Conservation (phyloP, 2,113 vertebrate genomes). For the Coptodon bakossiorum region DNA sequence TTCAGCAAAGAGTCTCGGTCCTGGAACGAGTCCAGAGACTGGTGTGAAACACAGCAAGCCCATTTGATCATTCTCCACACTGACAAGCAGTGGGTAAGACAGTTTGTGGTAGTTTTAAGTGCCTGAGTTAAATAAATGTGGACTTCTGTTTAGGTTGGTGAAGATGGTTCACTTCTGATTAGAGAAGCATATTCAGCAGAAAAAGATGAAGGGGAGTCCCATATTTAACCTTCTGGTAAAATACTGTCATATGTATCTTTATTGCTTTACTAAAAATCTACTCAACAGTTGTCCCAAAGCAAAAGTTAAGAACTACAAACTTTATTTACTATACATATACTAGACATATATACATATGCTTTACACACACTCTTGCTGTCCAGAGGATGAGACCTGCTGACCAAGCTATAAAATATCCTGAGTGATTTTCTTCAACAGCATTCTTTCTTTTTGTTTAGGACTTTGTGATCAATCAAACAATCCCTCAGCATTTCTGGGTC, state of each 20-base stretch:
- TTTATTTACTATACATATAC: neutral
- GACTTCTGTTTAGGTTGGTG: neutral
- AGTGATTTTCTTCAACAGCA: neutral
- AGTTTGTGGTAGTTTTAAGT: neutral
- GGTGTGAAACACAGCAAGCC: conserved; percentile 26
- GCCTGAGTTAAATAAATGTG: neutral
- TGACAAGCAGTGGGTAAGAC: conserved; percentile 50
- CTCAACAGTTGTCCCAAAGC: neutral
- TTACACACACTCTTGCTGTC: neutral
- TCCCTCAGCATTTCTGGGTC: neutral
- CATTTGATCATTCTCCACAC: conserved; percentile 27
- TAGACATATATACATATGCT: too few species aligned
- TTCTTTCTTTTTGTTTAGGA: neutral
- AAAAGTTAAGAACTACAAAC: neutral
- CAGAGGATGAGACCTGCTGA: neutral
- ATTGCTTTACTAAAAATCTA: neutral
- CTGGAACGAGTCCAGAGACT: conserved; percentile 20
- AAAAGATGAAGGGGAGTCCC: neutral
- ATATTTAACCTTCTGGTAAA: neutral
- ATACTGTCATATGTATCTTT: neutral
- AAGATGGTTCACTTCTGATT: neutral
- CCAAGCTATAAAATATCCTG: neutral
- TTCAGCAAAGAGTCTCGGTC: neutral
- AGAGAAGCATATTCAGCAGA: neutral
- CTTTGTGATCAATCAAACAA: neutral